phyloP scores from a whole-genome alignment of 2,797 vertebrate species.

The Sebastes kiyomatsui region DNA sequence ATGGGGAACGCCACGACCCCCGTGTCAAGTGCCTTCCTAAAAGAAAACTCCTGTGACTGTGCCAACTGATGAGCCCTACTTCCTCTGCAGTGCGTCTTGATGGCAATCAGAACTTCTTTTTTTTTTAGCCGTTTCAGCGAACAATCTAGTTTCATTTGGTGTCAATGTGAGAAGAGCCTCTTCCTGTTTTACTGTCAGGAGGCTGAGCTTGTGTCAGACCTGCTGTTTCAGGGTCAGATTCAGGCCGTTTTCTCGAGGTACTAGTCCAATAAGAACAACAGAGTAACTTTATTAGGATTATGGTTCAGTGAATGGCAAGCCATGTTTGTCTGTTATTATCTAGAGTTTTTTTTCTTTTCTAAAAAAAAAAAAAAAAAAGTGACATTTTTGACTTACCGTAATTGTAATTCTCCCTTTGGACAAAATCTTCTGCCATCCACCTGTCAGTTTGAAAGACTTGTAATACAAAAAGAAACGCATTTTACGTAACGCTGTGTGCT shows the following conservation, averaged over 20 bases:
- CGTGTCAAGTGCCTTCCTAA: slow-evolving; percentile 94
- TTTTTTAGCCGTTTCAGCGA: slow-evolving; percentile 55
- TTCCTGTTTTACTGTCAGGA: slow-evolving; percentile 81
- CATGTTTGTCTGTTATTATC: slow-evolving; percentile 74
- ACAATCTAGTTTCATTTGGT: slow-evolving; percentile 46
- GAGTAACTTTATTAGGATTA: slow-evolving; percentile 48
- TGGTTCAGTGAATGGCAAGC: slow-evolving; percentile 79
- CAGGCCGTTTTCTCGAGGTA: slow-evolving; percentile 79
- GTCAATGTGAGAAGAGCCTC: slow-evolving; percentile 72
- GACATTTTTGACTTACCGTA: slow-evolving; percentile 78
- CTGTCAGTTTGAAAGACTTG: slow-evolving; percentile 88
- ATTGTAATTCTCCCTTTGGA: slow-evolving; percentile 86
- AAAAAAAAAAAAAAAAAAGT: slow-evolving; percentile 57
- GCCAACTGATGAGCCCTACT: slow-evolving; percentile 90
- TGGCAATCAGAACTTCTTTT: slow-evolving; percentile 84
- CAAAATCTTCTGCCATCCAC: slow-evolving; percentile 79
- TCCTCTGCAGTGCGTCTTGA: slow-evolving; percentile 87
- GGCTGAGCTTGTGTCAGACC: slow-evolving; percentile 71
- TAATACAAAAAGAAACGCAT: slow-evolving; percentile 88
- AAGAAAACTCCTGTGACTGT: slow-evolving; percentile 89
- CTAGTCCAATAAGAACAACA: slow-evolving; percentile 62
- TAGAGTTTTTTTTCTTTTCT: slow-evolving; percentile 52
- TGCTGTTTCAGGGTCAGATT: slow-evolving; percentile 75
- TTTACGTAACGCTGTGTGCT: slow-evolving; percentile 83
- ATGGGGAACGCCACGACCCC: slow-evolving; percentile 76